Percentiles rank a stretch among this genome's conserved stretches.
phyloP scores from a whole-genome alignment of 2,888 invertebrate genomes.

The Anoncus sp. region DNA sequence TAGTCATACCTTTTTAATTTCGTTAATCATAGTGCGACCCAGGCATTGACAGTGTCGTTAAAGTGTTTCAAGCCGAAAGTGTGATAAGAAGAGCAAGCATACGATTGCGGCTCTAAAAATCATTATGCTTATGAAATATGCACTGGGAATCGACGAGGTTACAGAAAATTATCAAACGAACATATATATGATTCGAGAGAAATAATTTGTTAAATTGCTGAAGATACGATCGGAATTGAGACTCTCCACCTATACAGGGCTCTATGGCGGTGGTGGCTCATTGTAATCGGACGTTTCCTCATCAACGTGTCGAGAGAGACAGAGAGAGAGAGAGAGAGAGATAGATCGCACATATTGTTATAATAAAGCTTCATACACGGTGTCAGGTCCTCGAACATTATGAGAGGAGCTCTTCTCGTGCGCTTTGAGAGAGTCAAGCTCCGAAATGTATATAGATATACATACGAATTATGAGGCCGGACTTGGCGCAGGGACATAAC shows the following conservation, averaged over 20 bases:
- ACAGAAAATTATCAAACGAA: too few species aligned
- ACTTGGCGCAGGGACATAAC: slow-evolving; percentile 71
- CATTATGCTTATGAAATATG: too few species aligned
- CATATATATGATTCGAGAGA: too few species aligned
- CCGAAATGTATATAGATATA: slow-evolving; percentile 7
- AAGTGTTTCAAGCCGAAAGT: too few species aligned
- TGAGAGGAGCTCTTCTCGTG: slow-evolving; percentile 46
- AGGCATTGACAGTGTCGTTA: too few species aligned
- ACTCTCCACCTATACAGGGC: neutral
- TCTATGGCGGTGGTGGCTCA: slow-evolving; percentile 38
- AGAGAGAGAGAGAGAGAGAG: slow-evolving; percentile 24
- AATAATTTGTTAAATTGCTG: slow-evolving; percentile 15
- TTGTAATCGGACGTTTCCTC: slow-evolving; percentile 82
- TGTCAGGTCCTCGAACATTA: slow-evolving; percentile 75
- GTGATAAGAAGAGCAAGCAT: neutral
- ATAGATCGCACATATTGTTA: slow-evolving; percentile 27
- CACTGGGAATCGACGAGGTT: too few species aligned
- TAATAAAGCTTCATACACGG: slow-evolving; percentile 70
- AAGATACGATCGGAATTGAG: slow-evolving; percentile 7
- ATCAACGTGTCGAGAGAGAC: slow-evolving; percentile 69
- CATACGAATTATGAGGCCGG: slow-evolving; percentile 38
- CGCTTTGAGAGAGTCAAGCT: slow-evolving; percentile 17
- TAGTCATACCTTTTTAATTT: too few species aligned
- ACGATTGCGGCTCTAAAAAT: too few species aligned
- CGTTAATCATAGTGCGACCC: too few species aligned